These are phyloP conservation scores for Aphelenchoides besseyi DNA, from an alignment of 1,140 invertebrate genomes.

Conservation along the genomic window DNA sequence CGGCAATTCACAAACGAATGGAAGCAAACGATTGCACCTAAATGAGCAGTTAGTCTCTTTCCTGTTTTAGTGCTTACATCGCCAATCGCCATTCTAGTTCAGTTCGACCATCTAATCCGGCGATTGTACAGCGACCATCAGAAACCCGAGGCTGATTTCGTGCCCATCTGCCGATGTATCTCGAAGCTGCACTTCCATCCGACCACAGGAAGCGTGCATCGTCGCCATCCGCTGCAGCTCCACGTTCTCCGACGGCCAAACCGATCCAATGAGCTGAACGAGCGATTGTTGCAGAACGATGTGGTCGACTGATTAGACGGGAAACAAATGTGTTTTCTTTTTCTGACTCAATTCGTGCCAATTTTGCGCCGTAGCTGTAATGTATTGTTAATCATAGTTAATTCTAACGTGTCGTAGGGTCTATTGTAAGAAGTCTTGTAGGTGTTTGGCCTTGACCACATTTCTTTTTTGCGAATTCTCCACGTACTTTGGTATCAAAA, in stretches of 20 bases:
- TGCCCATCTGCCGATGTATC: slow-evolving; percentile 74
- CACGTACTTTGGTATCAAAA: background rate
- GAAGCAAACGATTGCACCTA: slow-evolving; percentile 86
- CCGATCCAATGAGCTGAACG: slow-evolving; percentile 37
- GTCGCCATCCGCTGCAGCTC: slow-evolving; percentile 6
- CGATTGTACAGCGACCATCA: slow-evolving; percentile 80
- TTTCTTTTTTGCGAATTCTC: slow-evolving; percentile 3
- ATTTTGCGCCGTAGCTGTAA: slow-evolving; percentile 51
- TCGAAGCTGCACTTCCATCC: slow-evolving; percentile 81
- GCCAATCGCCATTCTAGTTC: slow-evolving; percentile 45
- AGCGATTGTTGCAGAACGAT: slow-evolving; percentile 25
- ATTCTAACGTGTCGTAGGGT: background rate
- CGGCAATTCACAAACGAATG: slow-evolving; percentile 84
- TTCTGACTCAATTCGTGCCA: slow-evolving; percentile 55
- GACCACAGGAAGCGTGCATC: slow-evolving; percentile 69
- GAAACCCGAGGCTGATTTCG: slow-evolving; percentile 76
- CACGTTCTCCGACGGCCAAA: background rate
- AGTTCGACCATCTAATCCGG: slow-evolving; percentile 53
- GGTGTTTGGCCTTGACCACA: background rate
- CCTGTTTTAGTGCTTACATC: too few species aligned
- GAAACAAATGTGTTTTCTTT: slow-evolving; percentile 53
- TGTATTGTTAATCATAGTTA: slow-evolving; percentile 23
- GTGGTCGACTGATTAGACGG: slow-evolving; percentile 44
- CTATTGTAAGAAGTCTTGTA: slow-evolving; percentile 5
- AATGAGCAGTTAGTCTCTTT: too few species aligned